Conservation (phyloP, 1,140 invertebrate species). For the Anagrus nilaparvatae region DNA sequence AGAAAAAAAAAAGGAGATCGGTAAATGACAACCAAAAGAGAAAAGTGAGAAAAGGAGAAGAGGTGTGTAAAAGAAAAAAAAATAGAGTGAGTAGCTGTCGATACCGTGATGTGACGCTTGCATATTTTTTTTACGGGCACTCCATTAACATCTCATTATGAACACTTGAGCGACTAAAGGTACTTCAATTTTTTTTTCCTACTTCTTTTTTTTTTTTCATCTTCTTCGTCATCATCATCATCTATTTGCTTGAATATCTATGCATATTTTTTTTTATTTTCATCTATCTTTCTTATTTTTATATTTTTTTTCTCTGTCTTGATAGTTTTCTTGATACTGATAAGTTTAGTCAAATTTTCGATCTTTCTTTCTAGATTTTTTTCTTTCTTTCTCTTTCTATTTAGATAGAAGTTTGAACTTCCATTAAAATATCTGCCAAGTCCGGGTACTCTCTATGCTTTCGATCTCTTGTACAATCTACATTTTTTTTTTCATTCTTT, state of each 20-base stretch:
- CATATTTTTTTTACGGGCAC: slow-evolving; percentile 32
- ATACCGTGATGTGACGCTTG: slow-evolving; percentile 33
- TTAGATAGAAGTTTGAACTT: slow-evolving; percentile 35
- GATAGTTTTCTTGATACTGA: too few relatives aligned
- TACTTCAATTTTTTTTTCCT: too few relatives aligned
- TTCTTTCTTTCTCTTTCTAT: slow-evolving; percentile 8
- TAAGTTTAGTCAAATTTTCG: too few relatives aligned
- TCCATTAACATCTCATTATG: slow-evolving; percentile 41
- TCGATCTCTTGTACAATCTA: slow-evolving; percentile 4
- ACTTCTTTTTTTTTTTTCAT: too few relatives aligned
- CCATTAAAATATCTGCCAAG: slow-evolving; percentile 38
- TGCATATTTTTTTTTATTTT: background rate
- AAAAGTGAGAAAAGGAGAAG: background rate
- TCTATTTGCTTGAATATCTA: too few relatives aligned
- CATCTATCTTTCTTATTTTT: background rate
- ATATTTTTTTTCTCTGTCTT: background rate
- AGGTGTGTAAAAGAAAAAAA: slow-evolving; percentile 6
- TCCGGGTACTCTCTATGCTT: slow-evolving; percentile 8
- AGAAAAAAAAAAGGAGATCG: background rate
- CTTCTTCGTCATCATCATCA: too few relatives aligned
- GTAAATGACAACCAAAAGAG: slow-evolving; percentile 1
- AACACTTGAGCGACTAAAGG: slow-evolving; percentile 27
- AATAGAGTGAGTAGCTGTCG: slow-evolving; percentile 24
- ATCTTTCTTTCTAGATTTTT: background rate
- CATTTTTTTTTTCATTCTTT: too few relatives aligned